Base-by-base conservation (phyloP, 1,140 invertebrate genomes). In the Drosophila murphyi region DNA sequence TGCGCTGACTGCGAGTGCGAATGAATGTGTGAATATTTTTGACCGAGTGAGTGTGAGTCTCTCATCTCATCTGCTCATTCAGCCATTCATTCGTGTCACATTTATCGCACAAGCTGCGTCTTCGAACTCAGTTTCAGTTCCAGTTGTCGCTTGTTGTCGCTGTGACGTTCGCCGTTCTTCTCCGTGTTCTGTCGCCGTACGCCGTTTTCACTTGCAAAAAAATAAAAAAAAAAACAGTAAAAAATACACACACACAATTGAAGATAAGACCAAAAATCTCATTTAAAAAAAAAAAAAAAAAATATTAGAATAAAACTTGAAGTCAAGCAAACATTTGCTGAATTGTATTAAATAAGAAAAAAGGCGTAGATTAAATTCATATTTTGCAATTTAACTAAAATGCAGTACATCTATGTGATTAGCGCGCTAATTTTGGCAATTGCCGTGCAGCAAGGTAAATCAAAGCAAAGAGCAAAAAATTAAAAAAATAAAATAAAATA, bases 321-420 rank as follows among this genome's bases (percentile, higher is more conserved):
- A 28, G 64, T 32, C 5, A 12, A 57, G 31, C 28, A 50, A 12
- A 12, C n/a, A 43, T 39, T 32, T 50, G 41, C 32, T 28, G 43
- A 50, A 47, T 29, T 35, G 12, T 28, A 59, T 41, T 59, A 47
- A 34, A 68, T 37, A 10, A 35, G 20, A 37, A 48, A 20, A 28
- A 20, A 35, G 29, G 5, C 32, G 55, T 67, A 39, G 34, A 52
- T 29, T 48, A 39, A 76, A 59, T 54, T 54, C 39, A 70, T 54
- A 37, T 62, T 43, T 61, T 48, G 39, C 35, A 73, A 72, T 31
- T 64, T 45, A 39, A 69, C 5, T 6, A 76, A 83, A 78, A 89
- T 89, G 85, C 85, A 89, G 86, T 81, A 89, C 68, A 81, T 89
- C 78, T 89, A 89, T 81, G 72, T 89, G 81, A 89, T 89, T 76